Percentiles rank a stretch among this genome's conserved stretches.
Evolutionary conservation across 1,140 invertebrate genomes (phyloP).

Genomic region (Pseudoatta argentina): DNA sequence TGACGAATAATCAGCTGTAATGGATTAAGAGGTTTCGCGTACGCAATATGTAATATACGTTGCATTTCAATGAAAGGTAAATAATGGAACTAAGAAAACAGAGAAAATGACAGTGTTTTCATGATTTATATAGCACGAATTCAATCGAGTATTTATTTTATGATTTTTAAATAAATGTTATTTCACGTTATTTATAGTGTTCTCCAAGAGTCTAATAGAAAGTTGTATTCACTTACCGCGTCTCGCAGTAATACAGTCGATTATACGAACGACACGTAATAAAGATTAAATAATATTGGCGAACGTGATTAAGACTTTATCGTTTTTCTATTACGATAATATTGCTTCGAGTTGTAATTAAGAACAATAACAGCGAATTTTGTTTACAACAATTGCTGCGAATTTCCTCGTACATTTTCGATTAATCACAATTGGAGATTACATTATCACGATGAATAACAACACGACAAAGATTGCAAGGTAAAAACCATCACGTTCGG

Average conservation of each 20-base stretch:
- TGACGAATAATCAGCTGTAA: background rate
- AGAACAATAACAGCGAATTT: background rate
- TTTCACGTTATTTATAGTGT: conserved; percentile 18
- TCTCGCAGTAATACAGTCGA: conserved; percentile 6
- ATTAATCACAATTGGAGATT: background rate
- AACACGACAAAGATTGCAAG: background rate
- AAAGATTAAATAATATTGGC: conserved; percentile 28
- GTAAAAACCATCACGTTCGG: background rate
- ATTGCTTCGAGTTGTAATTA: background rate
- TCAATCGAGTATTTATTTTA: background rate
- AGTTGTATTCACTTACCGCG: background rate
- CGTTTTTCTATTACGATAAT: background rate
- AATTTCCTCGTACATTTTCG: background rate
- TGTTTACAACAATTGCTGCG: background rate
- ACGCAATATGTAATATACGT: background rate
- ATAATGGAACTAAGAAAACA: background rate
- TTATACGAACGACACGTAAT: conserved; percentile 31
- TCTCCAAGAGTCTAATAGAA: background rate
- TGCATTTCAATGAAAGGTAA: background rate
- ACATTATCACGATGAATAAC: conserved; percentile 4
- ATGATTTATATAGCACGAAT: background rate
- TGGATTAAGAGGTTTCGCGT: background rate
- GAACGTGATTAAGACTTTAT: background rate
- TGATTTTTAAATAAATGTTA: conserved; percentile 2
- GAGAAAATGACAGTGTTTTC: background rate